Evolutionary conservation across 2,888 invertebrate genomes (phyloP), one percentile per base, ranked within the genome.

Genomic region (Psylliodes chrysocephalus): DNA sequence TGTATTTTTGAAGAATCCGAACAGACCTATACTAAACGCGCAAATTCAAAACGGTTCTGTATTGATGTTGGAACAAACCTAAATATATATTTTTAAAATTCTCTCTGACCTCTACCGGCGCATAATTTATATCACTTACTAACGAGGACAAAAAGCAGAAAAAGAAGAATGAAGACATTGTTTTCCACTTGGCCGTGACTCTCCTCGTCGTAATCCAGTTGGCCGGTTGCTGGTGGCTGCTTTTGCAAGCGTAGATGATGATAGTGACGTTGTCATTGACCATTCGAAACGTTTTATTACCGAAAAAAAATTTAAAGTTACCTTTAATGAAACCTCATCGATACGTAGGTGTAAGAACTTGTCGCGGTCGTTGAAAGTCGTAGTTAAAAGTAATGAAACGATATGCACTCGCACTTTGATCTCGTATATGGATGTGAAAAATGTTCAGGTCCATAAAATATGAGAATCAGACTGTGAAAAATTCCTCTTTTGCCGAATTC

Each of bases 261-360:
- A 42, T 14, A 28, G 22, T 62, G 62, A 62, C 53, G 54, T 44
- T 28, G 15, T 56, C 33, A 28, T 42, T 46, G 30, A 33, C 28
- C 55, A 33, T 47, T 46, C 33, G 46, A 56, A 56, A 49, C 40
- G 33, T 47, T 62, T 54, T 30, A 55, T 42, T 56, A 54, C 38
- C 14, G 18, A 35, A 35, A 44, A 60, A 60, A 60, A 47, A 30
- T 19, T 33, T 30, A 17, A 42, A 30, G 30, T 30, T 18, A 10
- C 53, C 56, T 60, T 61, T 60, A 60, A 56, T 63, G 59, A 60
- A 46, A 59, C 57, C 64, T 54, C 55, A 65, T 55, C 53, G 10
- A 64, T 60, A 67, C 65, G 72, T 71, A 71, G 72, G 72, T 68
- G 72, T 71, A 66, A 70, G 69, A 72, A 72, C 72, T 71, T 67